Evolutionary conservation across 2,888 invertebrate genomes (phyloP).

Genomic region (Cataglyphis albicans): DNA sequence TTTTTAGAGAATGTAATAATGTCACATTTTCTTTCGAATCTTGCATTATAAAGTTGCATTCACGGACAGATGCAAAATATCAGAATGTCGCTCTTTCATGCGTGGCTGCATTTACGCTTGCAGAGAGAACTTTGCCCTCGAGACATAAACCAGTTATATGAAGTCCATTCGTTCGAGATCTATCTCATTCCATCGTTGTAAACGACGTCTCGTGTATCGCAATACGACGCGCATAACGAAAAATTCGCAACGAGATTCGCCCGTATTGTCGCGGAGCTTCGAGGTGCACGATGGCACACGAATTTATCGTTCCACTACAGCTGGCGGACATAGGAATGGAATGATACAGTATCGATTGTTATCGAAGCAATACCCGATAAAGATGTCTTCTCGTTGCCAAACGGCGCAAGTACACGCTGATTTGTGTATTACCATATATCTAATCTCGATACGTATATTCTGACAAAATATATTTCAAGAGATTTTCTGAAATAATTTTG

Average conservation of each 20-base stretch:
- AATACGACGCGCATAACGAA: constrained; percentile 31
- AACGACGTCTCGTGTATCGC: constrained; percentile 48
- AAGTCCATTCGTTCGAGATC: constrained; percentile 43
- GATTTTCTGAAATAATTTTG: not conserved
- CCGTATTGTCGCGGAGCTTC: constrained; percentile 34
- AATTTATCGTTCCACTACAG: constrained; percentile 47
- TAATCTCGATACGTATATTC: not conserved
- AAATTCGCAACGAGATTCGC: constrained; percentile 50
- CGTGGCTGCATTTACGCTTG: constrained; percentile 17
- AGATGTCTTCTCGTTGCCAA: constrained; percentile 43
- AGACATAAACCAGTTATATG: constrained; percentile 51
- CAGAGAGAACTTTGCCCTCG: constrained; percentile 43
- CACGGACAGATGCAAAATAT: not conserved
- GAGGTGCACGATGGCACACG: constrained; percentile 36
- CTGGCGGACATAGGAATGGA: constrained; percentile 47
- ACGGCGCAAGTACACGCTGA: constrained; percentile 13
- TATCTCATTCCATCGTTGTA: constrained; percentile 40
- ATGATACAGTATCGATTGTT: constrained; percentile 53
- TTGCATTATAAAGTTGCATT: constrained; percentile 46
- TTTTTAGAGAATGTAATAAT: constrained; percentile 28
- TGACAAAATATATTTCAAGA: not conserved
- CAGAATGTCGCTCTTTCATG: constrained; percentile 42
- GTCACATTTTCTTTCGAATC: constrained; percentile 43
- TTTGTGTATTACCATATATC: constrained; percentile 5
- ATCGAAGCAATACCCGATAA: constrained; percentile 43